Evolutionary conservation across 2,888 invertebrate genomes (phyloP).

Genomic region (Zaprionus obscuricornis): DNA sequence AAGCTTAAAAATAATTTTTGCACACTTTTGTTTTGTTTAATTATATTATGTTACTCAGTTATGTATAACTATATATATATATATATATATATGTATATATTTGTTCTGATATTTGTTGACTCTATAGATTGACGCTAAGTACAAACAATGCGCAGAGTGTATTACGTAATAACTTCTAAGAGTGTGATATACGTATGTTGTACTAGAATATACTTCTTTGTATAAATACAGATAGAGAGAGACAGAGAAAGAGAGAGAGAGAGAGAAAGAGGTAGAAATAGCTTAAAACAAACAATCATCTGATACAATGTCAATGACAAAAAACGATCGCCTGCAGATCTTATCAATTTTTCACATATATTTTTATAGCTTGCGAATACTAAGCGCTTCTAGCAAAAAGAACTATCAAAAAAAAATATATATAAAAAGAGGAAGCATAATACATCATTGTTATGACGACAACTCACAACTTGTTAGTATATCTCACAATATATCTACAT

Average conservation of each 20-base stretch:
- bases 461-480: too few species aligned
- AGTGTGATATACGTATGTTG: conserved; percentile 25
- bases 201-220: not conserved
- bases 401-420: not conserved
- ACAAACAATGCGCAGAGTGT: conserved; percentile 43
- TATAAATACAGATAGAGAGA: not conserved
- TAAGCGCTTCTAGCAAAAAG: too few species aligned
- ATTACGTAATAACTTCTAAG: conserved; percentile 48
- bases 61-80: conserved; percentile 13
- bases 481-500: not conserved
- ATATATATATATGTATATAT: too few species aligned
- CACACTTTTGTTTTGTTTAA: conserved; percentile 48
- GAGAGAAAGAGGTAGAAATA: too few species aligned
- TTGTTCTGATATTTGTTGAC: too few species aligned
- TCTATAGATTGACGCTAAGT: too few species aligned
- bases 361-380: not conserved
- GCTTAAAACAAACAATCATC: conserved; percentile 36
- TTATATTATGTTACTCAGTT: conserved; percentile 41
- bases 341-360: conserved; percentile 22
- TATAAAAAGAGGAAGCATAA: too few species aligned
- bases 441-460: conserved; percentile 36
- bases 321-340: conserved; percentile 13
- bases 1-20: too few species aligned
- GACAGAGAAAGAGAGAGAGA: too few species aligned
- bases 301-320: conserved; percentile 20